These are phyloP conservation scores for Turnix velox DNA, from an alignment of 2,113 vertebrate genomes.

Conservation along the genomic window DNA sequence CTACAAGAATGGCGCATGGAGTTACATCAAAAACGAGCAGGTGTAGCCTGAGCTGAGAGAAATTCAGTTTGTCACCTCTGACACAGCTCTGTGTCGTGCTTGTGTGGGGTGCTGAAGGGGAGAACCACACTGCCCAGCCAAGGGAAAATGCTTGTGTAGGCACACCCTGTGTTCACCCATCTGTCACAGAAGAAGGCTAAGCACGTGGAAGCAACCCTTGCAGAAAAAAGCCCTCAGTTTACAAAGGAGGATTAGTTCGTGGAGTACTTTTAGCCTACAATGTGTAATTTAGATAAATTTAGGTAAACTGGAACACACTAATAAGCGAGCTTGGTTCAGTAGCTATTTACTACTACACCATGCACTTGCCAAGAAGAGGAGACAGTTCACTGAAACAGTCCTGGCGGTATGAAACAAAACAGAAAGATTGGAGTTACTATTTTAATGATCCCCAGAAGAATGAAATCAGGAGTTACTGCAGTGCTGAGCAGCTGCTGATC, in stretches of 20 bases:
- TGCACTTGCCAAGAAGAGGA: neutral
- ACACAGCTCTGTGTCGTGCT: neutral
- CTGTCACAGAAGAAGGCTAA: fast-evolving
- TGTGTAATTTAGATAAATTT: neutral
- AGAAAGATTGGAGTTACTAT: neutral
- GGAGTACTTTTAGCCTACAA: neutral
- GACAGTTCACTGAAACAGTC: neutral
- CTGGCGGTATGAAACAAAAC: neutral
- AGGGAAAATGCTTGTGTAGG: fast-evolving
- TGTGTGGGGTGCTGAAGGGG: fast-evolving
- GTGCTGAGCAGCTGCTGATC: neutral
- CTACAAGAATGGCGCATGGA: fast-evolving
- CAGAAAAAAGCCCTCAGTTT: neutral
- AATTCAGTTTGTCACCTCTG: neutral
- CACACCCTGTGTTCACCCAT: neutral
- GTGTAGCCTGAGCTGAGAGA: neutral
- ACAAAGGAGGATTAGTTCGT: neutral
- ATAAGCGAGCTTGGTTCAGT: fast-evolving
- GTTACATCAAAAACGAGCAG: neutral
- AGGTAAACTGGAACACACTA: neutral
- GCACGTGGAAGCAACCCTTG: neutral
- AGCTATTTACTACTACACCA: neutral
- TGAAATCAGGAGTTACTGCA: neutral
- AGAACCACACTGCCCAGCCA: fast-evolving
- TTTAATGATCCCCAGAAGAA: neutral